Base-by-base conservation (phyloP, 2,888 invertebrate species). In the Exocentrus adspersus region DNA sequence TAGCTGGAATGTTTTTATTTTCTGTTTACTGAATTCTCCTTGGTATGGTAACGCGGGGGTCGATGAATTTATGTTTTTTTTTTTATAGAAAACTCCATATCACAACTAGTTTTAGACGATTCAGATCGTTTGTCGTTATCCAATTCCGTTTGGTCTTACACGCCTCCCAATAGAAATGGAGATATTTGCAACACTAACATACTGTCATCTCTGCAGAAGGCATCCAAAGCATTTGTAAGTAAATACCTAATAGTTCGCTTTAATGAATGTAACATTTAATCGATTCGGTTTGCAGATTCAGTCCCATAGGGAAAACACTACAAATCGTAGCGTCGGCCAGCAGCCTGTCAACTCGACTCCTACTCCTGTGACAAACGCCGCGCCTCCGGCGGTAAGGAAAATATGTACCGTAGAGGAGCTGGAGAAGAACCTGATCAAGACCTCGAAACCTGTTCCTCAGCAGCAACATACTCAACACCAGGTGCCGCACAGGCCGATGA, bases 391-490 rank as follows among this genome's bases (percentile, higher is more conserved):
- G 16, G 57, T 73, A 3, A 88, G 88, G 78, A 90, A 89, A 83
- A 88, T 89, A 42, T 88, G 89, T 78, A 91, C 91, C 0, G 89
- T 92, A 6, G 91, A 92, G 75, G 91, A 92, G 78, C 72, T 92
- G 75, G 92, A 92, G 77, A 84, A 90, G 42, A 89, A 88, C 72
- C 81, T 92, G 58, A 85, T 90, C 0, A 86, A 87, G 63, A 73
- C 67, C 50, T 73, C 71, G 24, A 76, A 77, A 54, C 77, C 76
- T 53, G 75, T 78, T 4, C 65, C 78, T 17, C 73, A 77, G 6
- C 73, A 74, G 20, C 74, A 72, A 41, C 76, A 73, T 48, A 74
- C 78, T 14, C 73, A 77, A 6, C 73, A 74, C 19, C 73, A 62
- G 42, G 62, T 51, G 51, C 65, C 61, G 32, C 65, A 63, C 53